These are phyloP conservation scores for Zonotrichia albicollis DNA, from an alignment of 2,797 vertebrate genomes.

Conservation along the genomic window DNA sequence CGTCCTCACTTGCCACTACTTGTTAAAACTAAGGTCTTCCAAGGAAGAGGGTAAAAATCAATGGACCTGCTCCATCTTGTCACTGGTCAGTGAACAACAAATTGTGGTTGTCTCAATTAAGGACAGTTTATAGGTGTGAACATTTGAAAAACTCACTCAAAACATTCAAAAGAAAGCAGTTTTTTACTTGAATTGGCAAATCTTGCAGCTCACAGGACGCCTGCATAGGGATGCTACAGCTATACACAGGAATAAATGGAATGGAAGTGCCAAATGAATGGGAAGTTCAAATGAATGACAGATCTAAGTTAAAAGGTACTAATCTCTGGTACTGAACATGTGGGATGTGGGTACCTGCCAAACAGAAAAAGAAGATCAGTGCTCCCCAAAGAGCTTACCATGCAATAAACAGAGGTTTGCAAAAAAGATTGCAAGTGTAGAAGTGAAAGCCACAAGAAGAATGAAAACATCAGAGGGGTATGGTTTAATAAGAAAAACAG, in stretches of 20 bases:
- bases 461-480: neutral
- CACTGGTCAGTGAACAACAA: constrained; percentile 47
- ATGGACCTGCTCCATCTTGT: constrained; percentile 33
- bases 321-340: neutral
- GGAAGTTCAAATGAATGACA: neutral
- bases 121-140: constrained; percentile 8
- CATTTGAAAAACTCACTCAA: neutral
- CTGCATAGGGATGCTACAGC: neutral
- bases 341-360: neutral
- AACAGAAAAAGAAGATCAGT: neutral
- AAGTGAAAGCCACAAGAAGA: neutral
- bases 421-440: neutral
- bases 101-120: constrained; percentile 35
- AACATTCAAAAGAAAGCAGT: constrained; percentile 23
- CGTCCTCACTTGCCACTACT: constrained; percentile 19
- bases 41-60: constrained; percentile 15
- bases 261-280: neutral
- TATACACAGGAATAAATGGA: neutral
- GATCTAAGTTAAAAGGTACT: neutral
- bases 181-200: neutral
- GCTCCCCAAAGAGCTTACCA: neutral
- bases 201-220: neutral
- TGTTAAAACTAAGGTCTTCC: constrained; percentile 33
- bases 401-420: neutral
- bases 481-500: neutral